These are phyloP conservation scores for Salticus scenicus DNA, from an alignment of 2,888 invertebrate genomes.

Conservation along the genomic window DNA sequence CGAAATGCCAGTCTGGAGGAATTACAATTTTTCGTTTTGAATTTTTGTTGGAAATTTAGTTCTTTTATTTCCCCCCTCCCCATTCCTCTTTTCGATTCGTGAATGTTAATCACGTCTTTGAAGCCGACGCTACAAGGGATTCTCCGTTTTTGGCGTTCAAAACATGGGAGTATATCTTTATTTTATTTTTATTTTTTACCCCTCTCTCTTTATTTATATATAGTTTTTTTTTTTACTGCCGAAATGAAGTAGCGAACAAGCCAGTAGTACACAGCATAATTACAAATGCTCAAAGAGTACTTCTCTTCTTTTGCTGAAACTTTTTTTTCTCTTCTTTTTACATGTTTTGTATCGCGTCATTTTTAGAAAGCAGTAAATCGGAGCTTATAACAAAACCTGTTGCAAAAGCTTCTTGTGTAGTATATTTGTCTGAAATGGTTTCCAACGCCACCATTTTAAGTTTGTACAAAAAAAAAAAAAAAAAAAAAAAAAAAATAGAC, in stretches of 20 bases:
- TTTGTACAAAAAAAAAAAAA: no score
- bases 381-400: neutral
- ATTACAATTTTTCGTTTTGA: slow-evolving; percentile 32
- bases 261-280: slow-evolving; percentile 56
- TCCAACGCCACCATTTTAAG: neutral
- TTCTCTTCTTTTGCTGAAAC: neutral
- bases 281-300: slow-evolving; percentile 29
- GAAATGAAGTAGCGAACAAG: slow-evolving; percentile 52
- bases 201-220: neutral
- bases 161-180: slow-evolving; percentile 38
- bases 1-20: slow-evolving; percentile 55
- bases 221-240: neutral
- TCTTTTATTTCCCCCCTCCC: slow-evolving; percentile 29
- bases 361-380: neutral
- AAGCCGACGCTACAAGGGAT: slow-evolving; percentile 60
- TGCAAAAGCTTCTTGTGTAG: neutral
- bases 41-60: slow-evolving; percentile 26
- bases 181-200: slow-evolving; percentile 2
- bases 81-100: slow-evolving; percentile 36
- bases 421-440: neutral
- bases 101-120: slow-evolving; percentile 67
- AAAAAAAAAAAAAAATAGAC: no score
- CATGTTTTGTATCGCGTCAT: neutral
- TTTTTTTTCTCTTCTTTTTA: neutral
- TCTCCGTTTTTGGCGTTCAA: slow-evolving; percentile 38